These are phyloP conservation scores for Brachyrhaphis roseni DNA, from an alignment of 2,797 vertebrate species.

Conservation along the genomic window DNA sequence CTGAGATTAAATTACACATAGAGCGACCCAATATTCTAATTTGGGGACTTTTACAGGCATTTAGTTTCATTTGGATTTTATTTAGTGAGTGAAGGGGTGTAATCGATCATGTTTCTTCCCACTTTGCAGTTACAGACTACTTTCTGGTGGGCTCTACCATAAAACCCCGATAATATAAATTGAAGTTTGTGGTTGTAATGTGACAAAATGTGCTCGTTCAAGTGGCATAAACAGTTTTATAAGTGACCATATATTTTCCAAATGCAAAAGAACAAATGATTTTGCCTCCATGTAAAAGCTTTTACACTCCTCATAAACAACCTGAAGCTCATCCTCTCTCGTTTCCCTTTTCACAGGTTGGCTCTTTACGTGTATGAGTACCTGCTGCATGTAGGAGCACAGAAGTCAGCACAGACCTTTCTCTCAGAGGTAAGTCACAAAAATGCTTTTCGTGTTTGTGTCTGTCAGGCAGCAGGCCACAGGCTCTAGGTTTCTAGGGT, in stretches of 20 bases:
- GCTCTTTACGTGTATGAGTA: conserved; percentile 98
- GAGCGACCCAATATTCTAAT: background rate
- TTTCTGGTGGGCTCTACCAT: background rate
- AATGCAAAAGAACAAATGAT: background rate
- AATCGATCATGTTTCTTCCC: background rate
- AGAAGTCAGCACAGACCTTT: conserved; percentile 99
- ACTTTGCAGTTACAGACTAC: background rate
- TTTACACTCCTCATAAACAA: background rate
- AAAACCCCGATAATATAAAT: background rate
- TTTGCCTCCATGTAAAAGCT: background rate
- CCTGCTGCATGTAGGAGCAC: conserved; percentile 98
- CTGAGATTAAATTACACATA: background rate
- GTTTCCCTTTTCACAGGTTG: conserved; percentile 83
- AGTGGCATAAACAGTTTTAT: background rate
- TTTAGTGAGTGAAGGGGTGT: background rate
- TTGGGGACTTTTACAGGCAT: background rate
- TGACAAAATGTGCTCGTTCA: background rate
- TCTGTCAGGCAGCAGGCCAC: conserved; percentile 7
- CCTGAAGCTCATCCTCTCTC: conserved; percentile 29
- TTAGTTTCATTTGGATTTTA: background rate
- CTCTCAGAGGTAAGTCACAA: conserved; percentile 92
- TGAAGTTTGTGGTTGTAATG: background rate
- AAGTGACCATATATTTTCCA: background rate
- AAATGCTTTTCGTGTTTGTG: conserved; percentile 17
- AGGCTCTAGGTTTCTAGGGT: conserved; percentile 15